phyloP scores from a whole-genome alignment of 2,797 vertebrate genomes.

The Eutrigla gurnardus region DNA sequence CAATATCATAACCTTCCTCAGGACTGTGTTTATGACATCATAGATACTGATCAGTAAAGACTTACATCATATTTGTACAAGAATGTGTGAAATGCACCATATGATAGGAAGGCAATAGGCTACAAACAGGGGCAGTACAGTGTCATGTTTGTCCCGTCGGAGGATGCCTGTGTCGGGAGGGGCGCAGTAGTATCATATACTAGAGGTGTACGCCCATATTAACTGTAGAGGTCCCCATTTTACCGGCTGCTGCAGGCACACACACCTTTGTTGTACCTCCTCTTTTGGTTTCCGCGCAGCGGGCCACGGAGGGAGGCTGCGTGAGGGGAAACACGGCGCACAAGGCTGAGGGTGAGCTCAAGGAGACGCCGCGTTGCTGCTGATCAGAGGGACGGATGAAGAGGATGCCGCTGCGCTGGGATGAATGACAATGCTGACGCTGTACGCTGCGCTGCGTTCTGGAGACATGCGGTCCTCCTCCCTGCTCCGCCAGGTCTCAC shows the following conservation, averaged over 20 bases:
- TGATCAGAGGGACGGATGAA: slow-evolving; percentile 19
- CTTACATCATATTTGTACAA: too few species aligned
- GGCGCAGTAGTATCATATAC: too few species aligned
- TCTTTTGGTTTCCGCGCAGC: slow-evolving; percentile 38
- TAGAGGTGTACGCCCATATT: too few species aligned
- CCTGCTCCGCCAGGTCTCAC: slow-evolving; percentile 26
- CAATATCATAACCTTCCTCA: too few species aligned
- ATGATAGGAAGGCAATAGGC: too few species aligned
- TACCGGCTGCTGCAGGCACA: slow-evolving; percentile 45
- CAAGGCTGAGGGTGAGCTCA: slow-evolving; percentile 50
- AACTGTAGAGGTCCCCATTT: slow-evolving; percentile 62
- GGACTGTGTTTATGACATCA: too few species aligned
- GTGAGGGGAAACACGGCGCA: slow-evolving; percentile 31
- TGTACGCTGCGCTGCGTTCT: slow-evolving; percentile 1
- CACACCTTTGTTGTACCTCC: slow-evolving; percentile 46
- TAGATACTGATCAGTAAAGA: too few species aligned
- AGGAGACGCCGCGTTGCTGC: slow-evolving; percentile 39
- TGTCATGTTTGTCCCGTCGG: too few species aligned
- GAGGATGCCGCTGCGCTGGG: slow-evolving; percentile 20
- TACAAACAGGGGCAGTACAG: too few species aligned
- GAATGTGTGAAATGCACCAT: too few species aligned
- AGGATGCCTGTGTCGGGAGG: too few species aligned
- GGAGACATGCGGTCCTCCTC: slow-evolving; percentile 46
- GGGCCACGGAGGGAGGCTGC: slow-evolving; percentile 27
- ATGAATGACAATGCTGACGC: slow-evolving; percentile 37